Conservation (phyloP, 2,888 invertebrate genomes). For the Drepana falcataria region DNA sequence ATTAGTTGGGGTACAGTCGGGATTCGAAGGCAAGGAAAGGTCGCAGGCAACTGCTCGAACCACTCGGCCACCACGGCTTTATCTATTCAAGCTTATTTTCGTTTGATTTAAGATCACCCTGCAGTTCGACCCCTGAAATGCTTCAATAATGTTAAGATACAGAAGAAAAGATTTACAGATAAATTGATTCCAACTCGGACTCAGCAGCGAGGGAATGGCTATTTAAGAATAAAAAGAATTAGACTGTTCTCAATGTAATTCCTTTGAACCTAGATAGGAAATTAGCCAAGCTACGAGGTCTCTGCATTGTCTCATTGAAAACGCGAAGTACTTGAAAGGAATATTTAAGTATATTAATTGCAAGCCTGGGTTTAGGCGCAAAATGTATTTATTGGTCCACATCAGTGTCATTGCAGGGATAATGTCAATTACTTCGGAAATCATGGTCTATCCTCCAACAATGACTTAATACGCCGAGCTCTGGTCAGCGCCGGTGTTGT, state of each 20-base stretch:
- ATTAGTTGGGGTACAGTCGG: too few species aligned
- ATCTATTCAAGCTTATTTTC: too few species aligned
- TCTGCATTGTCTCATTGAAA: not conserved
- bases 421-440: too few species aligned
- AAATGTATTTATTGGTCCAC: too few species aligned
- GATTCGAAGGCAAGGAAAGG: too few species aligned
- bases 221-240: not conserved
- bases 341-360: not conserved
- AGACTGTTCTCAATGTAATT: not conserved
- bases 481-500: too few species aligned
- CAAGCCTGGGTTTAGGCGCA: not conserved
- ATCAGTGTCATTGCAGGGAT: too few species aligned
- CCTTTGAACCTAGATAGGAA: conserved; percentile 1
- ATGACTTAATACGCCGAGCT: too few species aligned
- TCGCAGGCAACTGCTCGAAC: too few species aligned
- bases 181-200: not conserved
- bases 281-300: conserved; percentile 1
- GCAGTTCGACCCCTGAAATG: not conserved
- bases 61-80: too few species aligned
- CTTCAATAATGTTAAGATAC: not conserved
- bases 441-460: too few species aligned
- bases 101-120: not conserved
- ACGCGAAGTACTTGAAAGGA: not conserved
- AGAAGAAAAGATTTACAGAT: not conserved
- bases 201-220: not conserved